Conservation (phyloP, 2,113 vertebrate genomes). For the Eclectus roratus region DNA sequence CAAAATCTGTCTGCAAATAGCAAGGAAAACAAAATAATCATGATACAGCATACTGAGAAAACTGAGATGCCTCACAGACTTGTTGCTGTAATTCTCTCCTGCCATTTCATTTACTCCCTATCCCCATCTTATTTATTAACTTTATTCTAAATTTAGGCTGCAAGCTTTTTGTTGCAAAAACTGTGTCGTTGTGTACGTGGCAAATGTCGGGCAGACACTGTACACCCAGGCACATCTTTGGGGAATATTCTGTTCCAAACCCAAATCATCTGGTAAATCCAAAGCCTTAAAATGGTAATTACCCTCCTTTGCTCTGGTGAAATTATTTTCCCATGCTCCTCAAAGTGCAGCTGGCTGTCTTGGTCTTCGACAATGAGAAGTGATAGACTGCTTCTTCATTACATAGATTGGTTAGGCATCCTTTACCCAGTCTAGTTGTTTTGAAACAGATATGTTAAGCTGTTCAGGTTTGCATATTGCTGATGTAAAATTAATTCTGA, state of each 20-base stretch:
- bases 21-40: neutral
- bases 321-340: neutral
- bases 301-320: neutral
- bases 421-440: neutral
- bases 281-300: neutral
- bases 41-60: neutral
- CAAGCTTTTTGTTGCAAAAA: neutral
- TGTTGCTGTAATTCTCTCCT: neutral
- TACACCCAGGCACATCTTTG: neutral
- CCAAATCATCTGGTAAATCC: neutral
- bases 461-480: neutral
- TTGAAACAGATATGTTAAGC: neutral
- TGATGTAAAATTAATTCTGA: neutral
- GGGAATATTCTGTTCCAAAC: neutral
- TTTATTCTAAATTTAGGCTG: neutral
- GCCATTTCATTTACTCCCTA: neutral
- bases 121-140: neutral
- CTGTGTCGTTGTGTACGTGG: fast-evolving
- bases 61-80: neutral
- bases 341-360: neutral
- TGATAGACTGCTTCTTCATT: neutral
- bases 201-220: neutral
- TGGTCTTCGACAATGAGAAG: neutral
- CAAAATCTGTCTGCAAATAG: neutral
- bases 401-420: neutral